Conservation (phyloP, 2,888 invertebrate genomes). For the Didymodactylos carnosus region DNA sequence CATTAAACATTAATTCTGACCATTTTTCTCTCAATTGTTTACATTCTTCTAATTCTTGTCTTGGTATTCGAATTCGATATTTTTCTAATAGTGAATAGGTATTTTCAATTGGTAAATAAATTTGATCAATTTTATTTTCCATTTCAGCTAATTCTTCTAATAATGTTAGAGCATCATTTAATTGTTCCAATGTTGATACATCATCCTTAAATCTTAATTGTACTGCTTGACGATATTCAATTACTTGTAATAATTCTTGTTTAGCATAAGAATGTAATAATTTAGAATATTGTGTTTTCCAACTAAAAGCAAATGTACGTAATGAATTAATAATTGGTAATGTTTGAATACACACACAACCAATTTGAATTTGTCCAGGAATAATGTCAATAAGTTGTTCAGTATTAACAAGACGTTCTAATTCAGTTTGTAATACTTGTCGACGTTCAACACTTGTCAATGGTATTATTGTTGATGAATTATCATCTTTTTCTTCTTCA, state of each 20-base stretch:
- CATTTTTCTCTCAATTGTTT: conserved; percentile 28
- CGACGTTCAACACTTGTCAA: neutral
- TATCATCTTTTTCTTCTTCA: neutral
- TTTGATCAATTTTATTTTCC: conserved; percentile 33
- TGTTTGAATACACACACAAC: conserved; percentile 28
- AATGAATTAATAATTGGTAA: conserved; percentile 30
- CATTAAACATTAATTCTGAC: conserved; percentile 28
- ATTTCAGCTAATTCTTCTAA: conserved; percentile 33
- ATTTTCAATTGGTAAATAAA: conserved; percentile 33
- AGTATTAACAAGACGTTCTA: conserved; percentile 24
- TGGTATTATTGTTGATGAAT: neutral
- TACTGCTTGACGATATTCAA: conserved; percentile 20
- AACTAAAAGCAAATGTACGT: conserved; percentile 31
- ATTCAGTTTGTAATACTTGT: conserved; percentile 4
- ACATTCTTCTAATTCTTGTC: conserved; percentile 30
- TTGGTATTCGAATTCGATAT: conserved; percentile 16
- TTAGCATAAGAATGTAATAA: conserved; percentile 31
- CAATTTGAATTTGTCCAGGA: conserved; percentile 24
- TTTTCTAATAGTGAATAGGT: conserved; percentile 30
- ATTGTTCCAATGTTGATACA: conserved; percentile 30
- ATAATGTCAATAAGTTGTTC: conserved; percentile 26
- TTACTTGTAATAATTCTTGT: neutral
- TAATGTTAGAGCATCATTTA: conserved; percentile 31
- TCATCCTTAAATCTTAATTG: conserved; percentile 25
- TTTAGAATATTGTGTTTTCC: conserved; percentile 33